Evolutionary conservation across 2,113 vertebrate genomes (phyloP), one percentile per base, ranked within the genome.

Genomic region (Channa maculata): DNA sequence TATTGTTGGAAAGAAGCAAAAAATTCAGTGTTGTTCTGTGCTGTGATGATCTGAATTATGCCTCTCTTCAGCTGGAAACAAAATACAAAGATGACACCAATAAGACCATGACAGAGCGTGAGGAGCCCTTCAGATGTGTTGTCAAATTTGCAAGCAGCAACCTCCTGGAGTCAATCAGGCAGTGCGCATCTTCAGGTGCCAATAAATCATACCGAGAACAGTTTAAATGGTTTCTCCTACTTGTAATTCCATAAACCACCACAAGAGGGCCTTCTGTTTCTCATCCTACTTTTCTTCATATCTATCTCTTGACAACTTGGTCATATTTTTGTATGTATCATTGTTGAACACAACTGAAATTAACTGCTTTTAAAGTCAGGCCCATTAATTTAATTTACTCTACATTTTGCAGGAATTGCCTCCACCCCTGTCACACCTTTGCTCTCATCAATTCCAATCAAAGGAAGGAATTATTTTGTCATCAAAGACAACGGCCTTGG

Each of bases 381-480:
- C 5, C 43, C 14, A 11, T 52, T 53, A 5, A 44, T 37, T 44
- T 37, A 12, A 37, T 53, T 49, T 8, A 0, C 75, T 62, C 58
- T 73, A 1, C 59, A 61, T 75, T 85, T 79, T 58, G 52, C 80
- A 99, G 97, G 97, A 75, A 92, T 98, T 83, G 93, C 95, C 71
- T 96, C 97, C 64, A 94, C 94, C 8, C 96, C 97, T 1, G 92
- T 97, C 67, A 96, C 96, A 65, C 94, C 95, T 15, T 91, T 99
- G 52, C 94, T 99, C 46, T 97, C 96, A 5, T 96, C 96, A 50
- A 97, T 99, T 89, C 92, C 95, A 38, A 92, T 90, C 4, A 97
- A 95, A 91, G 95, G 94, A 82, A 96, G 93, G 81, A 99, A 98
- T 90, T 93, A 95, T 75, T 99, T 99, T 92, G 95, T 94, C 86